Conservation (phyloP, 2,888 invertebrate species). For the Hirtodrosophila cameraria region DNA sequence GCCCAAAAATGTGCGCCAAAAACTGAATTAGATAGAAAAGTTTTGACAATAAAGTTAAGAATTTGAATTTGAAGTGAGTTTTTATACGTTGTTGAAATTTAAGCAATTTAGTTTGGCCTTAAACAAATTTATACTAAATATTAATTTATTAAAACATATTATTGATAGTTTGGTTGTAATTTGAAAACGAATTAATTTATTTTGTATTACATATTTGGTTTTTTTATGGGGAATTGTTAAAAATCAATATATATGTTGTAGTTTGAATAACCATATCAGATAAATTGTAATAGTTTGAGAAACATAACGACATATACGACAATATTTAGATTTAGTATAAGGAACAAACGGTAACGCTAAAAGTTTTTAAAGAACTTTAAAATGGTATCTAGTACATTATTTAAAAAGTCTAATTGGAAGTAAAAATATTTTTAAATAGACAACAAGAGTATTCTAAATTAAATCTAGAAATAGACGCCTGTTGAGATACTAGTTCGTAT, state of each 20-base stretch:
- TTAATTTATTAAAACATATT: constrained; percentile 9
- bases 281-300: background rate
- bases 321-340: background rate
- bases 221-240: constrained; percentile 12
- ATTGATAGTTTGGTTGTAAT: constrained; percentile 22
- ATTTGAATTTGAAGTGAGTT: constrained; percentile 26
- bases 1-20: constrained; percentile 57
- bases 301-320: too few species aligned
- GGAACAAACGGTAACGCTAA: too few species aligned
- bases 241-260: too few species aligned
- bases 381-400: too few species aligned
- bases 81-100: constrained; percentile 15
- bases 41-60: constrained; percentile 40
- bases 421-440: too few species aligned
- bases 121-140: constrained; percentile 20
- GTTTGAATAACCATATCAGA: background rate
- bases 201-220: constrained; percentile 34
- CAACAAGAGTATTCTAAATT: too few species aligned
- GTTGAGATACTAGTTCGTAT: too few species aligned
- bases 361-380: too few species aligned
- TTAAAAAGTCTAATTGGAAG: too few species aligned
- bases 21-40: constrained; percentile 45
- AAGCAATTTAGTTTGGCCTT: constrained; percentile 11
- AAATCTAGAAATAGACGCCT: too few species aligned
- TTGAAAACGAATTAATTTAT: constrained; percentile 2